These are phyloP conservation scores for Meloidogyne floridensis DNA, from an alignment of 1,140 invertebrate species.

Conservation along the genomic window DNA sequence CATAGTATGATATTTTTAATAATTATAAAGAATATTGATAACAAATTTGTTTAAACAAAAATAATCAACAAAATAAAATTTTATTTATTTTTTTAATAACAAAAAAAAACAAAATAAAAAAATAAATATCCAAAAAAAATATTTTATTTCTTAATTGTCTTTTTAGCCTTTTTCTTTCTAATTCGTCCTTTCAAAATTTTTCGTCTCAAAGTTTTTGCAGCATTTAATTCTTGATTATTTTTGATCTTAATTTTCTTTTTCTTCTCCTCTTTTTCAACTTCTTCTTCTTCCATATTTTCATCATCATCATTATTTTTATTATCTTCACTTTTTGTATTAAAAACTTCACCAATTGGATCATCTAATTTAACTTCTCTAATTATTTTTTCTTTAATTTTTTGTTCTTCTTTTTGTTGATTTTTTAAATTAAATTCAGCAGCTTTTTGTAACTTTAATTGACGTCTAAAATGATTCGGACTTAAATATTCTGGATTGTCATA, in stretches of 20 bases:
- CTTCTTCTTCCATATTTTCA: not conserved
- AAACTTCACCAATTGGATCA: slow-evolving; percentile 47
- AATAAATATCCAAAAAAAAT: not conserved
- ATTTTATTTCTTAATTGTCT: not conserved
- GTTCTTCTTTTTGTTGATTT: slow-evolving; percentile 35
- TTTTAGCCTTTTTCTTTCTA: not conserved
- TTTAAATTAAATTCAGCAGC: slow-evolving; percentile 28
- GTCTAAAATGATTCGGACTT: slow-evolving; percentile 74
- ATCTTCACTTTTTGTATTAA: slow-evolving; percentile 36
- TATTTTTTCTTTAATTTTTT: slow-evolving; percentile 39
- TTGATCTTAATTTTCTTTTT: not conserved
- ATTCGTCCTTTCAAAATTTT: slow-evolving; percentile 24
- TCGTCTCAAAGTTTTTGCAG: slow-evolving; percentile 12
- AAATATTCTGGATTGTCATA: slow-evolving; percentile 92
- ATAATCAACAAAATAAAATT: no score
- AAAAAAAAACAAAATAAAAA: not conserved
- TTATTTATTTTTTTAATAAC: not conserved
- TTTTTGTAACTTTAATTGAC: slow-evolving; percentile 47
- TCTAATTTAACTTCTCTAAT: slow-evolving; percentile 29
- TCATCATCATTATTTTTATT: not conserved
- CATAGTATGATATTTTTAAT: no score
- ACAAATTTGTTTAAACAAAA: no score
- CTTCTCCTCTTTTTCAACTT: not conserved
- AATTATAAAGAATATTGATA: no score
- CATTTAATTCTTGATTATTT: not conserved